These are phyloP conservation scores for Drosophila dunni DNA, from an alignment of 1,140 invertebrate species.

Conservation along the genomic window DNA sequence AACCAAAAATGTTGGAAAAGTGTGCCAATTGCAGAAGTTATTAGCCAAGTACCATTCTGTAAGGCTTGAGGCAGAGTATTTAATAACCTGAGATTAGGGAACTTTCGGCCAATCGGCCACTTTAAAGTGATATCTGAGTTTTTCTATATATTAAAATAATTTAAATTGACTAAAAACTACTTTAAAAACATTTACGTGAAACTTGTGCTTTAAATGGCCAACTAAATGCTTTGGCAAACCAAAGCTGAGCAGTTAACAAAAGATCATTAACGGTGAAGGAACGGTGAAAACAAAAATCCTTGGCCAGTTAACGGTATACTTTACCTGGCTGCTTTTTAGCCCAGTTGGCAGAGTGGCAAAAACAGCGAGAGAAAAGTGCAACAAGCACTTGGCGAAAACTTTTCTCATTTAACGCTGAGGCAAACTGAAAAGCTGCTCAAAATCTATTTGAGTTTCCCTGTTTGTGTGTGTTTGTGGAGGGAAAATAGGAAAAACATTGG, in stretches of 20 bases:
- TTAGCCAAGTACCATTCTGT: conserved; percentile 18
- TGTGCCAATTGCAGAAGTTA: conserved; percentile 74
- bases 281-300: conserved; percentile 29
- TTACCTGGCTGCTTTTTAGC: conserved; percentile 45
- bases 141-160: too few species aligned
- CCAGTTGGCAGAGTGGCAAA: conserved; percentile 26
- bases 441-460: conserved; percentile 71
- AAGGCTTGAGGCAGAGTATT: neutral
- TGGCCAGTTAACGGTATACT: conserved; percentile 45
- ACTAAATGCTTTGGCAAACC: conserved; percentile 27
- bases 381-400: conserved; percentile 76
- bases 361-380: conserved; percentile 65
- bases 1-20: conserved; percentile 34
- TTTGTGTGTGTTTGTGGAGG: neutral
- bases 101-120: too few species aligned
- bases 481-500: conserved; percentile 55
- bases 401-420: conserved; percentile 78
- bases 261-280: conserved; percentile 63
- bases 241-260: conserved; percentile 59
- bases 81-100: neutral
- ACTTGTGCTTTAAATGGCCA: conserved; percentile 28
- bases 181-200: too few species aligned
- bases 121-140: too few species aligned
- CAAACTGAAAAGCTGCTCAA: conserved; percentile 82
- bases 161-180: too few species aligned